Conservation (phyloP, 2,113 vertebrate species). For the Panthera leo region DNA sequence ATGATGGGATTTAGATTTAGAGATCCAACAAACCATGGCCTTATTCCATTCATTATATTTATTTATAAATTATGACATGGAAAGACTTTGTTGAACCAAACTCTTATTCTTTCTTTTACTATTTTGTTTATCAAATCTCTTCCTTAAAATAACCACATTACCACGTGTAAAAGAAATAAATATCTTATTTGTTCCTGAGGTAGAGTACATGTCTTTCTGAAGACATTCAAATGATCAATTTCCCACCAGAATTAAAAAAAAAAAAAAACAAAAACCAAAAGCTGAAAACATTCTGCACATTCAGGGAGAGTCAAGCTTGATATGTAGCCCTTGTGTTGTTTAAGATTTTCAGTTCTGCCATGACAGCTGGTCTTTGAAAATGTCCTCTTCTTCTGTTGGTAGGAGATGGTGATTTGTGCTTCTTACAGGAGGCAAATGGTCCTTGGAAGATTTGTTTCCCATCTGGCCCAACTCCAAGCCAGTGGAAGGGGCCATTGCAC, state of each 20-base stretch:
- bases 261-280: background rate
- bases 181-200: background rate
- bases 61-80: background rate
- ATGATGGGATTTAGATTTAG: background rate
- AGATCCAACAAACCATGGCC: background rate
- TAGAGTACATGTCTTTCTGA: background rate
- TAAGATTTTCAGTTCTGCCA: background rate
- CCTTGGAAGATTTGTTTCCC: background rate
- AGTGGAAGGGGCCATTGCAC: background rate
- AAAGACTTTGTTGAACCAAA: slow-evolving; percentile 3
- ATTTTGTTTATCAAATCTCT: background rate
- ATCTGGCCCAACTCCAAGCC: background rate
- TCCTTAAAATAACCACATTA: background rate
- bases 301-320: background rate
- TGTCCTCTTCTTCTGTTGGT: background rate
- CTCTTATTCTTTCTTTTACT: background rate
- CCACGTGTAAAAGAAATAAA: background rate
- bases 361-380: background rate
- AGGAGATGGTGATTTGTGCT: background rate
- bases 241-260: background rate
- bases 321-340: background rate
- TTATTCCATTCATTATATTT: background rate
- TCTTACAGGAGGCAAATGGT: background rate
- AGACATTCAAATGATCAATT: background rate
- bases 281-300: background rate